Conservation (phyloP, 2,888 invertebrate species). For the Dioctria linearis region DNA sequence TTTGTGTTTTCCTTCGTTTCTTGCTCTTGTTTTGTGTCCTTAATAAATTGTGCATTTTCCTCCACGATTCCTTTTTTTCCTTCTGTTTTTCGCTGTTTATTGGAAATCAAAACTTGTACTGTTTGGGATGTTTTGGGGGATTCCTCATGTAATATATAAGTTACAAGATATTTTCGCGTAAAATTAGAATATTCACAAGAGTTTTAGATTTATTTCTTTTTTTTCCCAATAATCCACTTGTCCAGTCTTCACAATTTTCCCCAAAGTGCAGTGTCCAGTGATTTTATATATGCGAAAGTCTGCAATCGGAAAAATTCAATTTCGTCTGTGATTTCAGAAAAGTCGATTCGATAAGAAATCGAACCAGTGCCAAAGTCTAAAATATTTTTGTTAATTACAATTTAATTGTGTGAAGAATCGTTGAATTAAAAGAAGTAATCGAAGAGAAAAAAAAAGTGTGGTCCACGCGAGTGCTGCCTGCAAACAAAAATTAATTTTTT, state of each 20-base stretch:
- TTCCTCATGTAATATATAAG: too few species aligned
- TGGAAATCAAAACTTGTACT: slow-evolving; percentile 18
- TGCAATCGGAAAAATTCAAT: not conserved
- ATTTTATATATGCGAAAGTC: too few species aligned
- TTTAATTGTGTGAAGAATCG: not conserved
- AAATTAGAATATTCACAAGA: too few species aligned
- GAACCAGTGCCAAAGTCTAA: slow-evolving; percentile 32
- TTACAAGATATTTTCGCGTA: too few species aligned
- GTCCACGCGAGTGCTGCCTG: slow-evolving; percentile 19
- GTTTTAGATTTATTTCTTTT: not conserved
- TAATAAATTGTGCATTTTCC: not conserved
- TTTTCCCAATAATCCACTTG: not conserved
- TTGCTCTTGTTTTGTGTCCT: not conserved
- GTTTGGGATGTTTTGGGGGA: slow-evolving; percentile 20
- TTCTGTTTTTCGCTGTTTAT: not conserved
- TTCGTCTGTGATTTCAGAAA: not conserved
- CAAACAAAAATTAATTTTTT: slow-evolving; percentile 18
- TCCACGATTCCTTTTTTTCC: slow-evolving; percentile 7
- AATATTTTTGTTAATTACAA: slow-evolving; percentile 6
- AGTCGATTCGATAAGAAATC: too few species aligned
- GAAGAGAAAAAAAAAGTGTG: slow-evolving; percentile 28
- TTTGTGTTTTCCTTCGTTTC: not conserved
- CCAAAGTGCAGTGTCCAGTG: too few species aligned
- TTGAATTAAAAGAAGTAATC: not conserved
- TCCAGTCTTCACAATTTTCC: too few species aligned